Evolutionary conservation across 2,797 vertebrate genomes (phyloP), one percentile per base, ranked within the genome.

Genomic region (Sebastes vulpes): DNA sequence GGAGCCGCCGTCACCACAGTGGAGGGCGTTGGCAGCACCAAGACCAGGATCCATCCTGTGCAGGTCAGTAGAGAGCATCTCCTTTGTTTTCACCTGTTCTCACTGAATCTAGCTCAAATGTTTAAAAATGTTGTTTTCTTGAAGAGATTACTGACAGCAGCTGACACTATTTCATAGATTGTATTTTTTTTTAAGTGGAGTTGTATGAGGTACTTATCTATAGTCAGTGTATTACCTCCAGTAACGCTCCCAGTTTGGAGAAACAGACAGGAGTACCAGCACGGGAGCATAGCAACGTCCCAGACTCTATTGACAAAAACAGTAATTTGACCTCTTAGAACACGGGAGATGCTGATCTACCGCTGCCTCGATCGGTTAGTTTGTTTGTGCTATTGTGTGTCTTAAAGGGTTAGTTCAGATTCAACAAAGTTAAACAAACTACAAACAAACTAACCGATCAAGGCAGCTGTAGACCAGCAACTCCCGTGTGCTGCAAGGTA

Each of bases 11-110:
- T 98, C 86, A 97, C 96, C 84, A 98, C 97, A 0, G 96, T 97
- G 75, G 97, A 98, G 93, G 97, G 97, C 23, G 71, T 98, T 23
- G 97, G 97, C 77, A 97, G 93, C 93, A 95, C 95, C 87, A 95
- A 87, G 77, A 97, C 95, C 84, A 94, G 94, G 75, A 82, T 97
- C 59, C 97, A 98, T 81, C 97, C 97, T 0, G 95, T 97, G 2
- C 97, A 98, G 96, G 97, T 97, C 4, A 5, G 74, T 3, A 21
- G n/a, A 21, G n/a, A 11, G 50, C 50, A 10, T 52, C 50, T 52
- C 20, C n/a, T 52, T 52, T 21, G 48, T 52, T 42, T 16, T 6
- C 38, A 42, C 38, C 38, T 42, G 12, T 42, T 42, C 38, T 42
- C 38, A 42, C 38, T 42, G 38, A 42, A 42, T 16, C 38, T 6